Evolutionary conservation across 2,113 vertebrate genomes (phyloP), one percentile per base, ranked within the genome.

Genomic region (Cottus gobio): DNA sequence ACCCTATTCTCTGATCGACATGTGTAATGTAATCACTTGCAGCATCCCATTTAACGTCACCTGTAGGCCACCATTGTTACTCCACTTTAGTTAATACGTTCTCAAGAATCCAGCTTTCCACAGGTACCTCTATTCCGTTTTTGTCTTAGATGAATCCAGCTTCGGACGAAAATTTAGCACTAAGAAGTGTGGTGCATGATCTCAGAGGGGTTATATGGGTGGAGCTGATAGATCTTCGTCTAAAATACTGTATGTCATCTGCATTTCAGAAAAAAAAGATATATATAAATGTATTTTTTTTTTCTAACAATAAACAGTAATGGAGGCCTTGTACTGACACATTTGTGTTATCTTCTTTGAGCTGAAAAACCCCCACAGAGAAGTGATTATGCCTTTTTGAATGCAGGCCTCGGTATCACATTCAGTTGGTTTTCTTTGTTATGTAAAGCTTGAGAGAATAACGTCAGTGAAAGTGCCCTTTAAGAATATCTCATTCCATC

Each of bases 111-210:
- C 46, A 60, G 58, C 82, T 84, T 77, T 69, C 28, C 72, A 30
- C 63, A 15, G 22, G 8, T 28, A 50, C 56, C 72, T 52, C 46
- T 16, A 5, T 71, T 30, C 30, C 28, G 39, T 22, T 28, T 81
- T 71, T 34, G 72, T 87, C 72, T 73, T 71, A 18, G 62, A 68
- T 50, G 87, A 77, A 91, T 92, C 70, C 90, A 87, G 50, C 91
- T 93, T 50, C 22, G 60, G 76, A 79, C 18, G 56, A 61, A 67
- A 79, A 91, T 80, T 56, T 67, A 83, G 68, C n/a, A 50, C 34
- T 31, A 42, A 58, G 57, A 42, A 65, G 57, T 68, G 36, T 44
- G 62, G 44, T 46, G 64, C 37, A 44, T 42, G 34, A 58, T 58
- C 73, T 78, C 28, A 62, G 54, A 74, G 63, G 78, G 54, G 80